Conservation (phyloP, 1,140 invertebrate species). For the Neotoxoptera formosana region DNA sequence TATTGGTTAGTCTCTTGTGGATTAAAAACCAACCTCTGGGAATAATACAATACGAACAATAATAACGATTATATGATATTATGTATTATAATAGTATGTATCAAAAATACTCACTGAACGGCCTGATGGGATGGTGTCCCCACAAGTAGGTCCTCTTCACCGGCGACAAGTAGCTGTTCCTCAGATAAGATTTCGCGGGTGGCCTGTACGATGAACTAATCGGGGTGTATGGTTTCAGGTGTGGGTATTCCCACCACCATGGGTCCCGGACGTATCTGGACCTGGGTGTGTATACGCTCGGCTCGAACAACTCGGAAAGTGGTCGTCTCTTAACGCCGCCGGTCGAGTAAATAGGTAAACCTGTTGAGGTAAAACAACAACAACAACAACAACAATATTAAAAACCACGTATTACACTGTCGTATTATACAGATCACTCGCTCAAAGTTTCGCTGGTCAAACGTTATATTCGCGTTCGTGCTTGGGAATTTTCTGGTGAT, state of each 20-base stretch:
- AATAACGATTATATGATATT: too few species aligned
- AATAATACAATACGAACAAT: too few species aligned
- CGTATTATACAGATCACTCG: background rate
- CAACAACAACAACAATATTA: background rate
- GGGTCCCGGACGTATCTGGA: constrained; percentile 81
- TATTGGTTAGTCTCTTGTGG: too few species aligned
- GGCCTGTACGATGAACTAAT: constrained; percentile 65
- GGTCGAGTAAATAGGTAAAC: constrained; percentile 74
- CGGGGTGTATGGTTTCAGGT: constrained; percentile 75
- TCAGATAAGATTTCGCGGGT: constrained; percentile 71
- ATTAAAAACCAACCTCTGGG: too few species aligned
- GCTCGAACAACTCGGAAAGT: constrained; percentile 78
- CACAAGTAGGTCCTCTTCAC: constrained; percentile 87
- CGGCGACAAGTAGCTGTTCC: constrained; percentile 86
- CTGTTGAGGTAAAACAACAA: constrained; percentile 62
- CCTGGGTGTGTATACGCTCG: constrained; percentile 76
- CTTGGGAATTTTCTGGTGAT: background rate
- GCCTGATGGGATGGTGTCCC: constrained; percentile 86
- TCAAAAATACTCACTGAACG: constrained; percentile 73
- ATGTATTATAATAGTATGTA: background rate
- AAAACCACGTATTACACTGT: background rate
- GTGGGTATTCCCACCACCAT: constrained; percentile 83
- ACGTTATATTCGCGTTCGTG: background rate
- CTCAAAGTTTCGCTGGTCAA: background rate
- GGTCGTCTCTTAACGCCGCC: constrained; percentile 68